Percentiles rank a stretch among this genome's conserved stretches.
Evolutionary conservation across 2,888 invertebrate species (phyloP).

Genomic region (Cantharis lateralis): DNA sequence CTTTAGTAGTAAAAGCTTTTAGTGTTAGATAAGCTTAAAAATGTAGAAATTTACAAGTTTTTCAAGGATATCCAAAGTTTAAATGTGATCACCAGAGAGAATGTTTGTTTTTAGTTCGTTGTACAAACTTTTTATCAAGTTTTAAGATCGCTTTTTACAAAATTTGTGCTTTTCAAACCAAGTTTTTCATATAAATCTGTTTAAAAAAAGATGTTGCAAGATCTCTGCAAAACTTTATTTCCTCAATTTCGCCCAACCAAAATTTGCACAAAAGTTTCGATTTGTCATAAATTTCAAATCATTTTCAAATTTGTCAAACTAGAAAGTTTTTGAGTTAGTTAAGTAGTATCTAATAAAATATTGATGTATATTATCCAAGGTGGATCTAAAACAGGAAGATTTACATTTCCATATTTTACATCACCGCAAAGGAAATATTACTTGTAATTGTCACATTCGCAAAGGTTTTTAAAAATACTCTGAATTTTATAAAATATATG

Average conservation of each 20-base stretch:
- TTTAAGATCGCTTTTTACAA: background rate
- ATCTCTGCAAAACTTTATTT: background rate
- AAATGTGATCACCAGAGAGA: conserved; percentile 6
- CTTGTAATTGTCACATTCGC: too few species aligned
- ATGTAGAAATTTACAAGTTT: background rate
- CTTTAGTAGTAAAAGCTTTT: background rate
- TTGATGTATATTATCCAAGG: background rate
- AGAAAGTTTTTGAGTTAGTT: background rate
- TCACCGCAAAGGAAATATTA: too few species aligned
- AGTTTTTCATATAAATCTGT: background rate
- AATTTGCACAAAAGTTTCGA: background rate
- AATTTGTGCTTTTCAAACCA: background rate
- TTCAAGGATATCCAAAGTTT: background rate
- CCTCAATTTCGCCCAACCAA: background rate
- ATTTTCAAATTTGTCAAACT: background rate
- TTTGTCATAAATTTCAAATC: background rate
- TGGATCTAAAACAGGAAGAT: background rate
- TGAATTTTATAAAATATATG: too few species aligned
- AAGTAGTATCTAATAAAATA: background rate
- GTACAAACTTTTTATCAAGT: conserved; percentile 7
- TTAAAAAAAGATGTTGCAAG: background rate
- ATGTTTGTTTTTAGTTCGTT: conserved; percentile 9
- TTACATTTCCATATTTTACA: too few species aligned
- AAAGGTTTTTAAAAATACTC: too few species aligned
- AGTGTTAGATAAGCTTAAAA: background rate